Evolutionary conservation across 2,113 vertebrate genomes (phyloP).

Genomic region (Barnardius zonarius): DNA sequence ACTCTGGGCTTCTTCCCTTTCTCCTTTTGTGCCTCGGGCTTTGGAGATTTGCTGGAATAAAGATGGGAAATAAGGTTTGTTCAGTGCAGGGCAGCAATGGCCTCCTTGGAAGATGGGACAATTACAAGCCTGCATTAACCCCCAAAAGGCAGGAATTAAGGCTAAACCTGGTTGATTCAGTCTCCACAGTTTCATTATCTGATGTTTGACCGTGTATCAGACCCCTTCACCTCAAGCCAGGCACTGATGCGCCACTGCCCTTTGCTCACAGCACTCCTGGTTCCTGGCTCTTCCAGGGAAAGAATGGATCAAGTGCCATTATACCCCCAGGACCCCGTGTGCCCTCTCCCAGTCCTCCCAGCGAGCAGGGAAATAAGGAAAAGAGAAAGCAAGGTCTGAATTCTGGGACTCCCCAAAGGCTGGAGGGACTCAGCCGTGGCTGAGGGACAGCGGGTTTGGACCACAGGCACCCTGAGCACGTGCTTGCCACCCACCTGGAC

Average conservation of each 20-base stretch:
- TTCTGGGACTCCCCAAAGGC: not conserved
- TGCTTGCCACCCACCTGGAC: constrained; percentile 69
- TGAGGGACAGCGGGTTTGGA: not conserved
- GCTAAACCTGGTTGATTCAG: not conserved
- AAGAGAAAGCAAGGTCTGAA: not conserved
- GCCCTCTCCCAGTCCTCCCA: not conserved
- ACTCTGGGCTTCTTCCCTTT: constrained; percentile 87
- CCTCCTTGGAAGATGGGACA: accelerated
- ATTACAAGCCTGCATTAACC: not conserved
- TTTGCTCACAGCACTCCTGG: not conserved
- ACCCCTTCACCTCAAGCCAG: not conserved
- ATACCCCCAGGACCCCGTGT: accelerated
- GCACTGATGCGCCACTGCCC: accelerated
- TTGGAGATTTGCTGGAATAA: constrained; percentile 81
- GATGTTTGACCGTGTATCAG: not conserved
- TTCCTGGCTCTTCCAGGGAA: not conserved
- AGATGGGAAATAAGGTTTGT: accelerated
- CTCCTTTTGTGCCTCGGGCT: constrained; percentile 84
- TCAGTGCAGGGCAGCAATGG: accelerated
- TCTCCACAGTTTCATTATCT: not conserved
- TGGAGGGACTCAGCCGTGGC: not conserved
- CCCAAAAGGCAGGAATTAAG: not conserved
- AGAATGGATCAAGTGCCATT: not conserved
- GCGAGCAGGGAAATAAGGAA: not conserved
- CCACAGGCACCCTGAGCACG: accelerated